Percentiles rank a stretch among this genome's conserved stretches.
Evolutionary conservation across 2,888 invertebrate genomes (phyloP).

Genomic region (Pterostichus niger): DNA sequence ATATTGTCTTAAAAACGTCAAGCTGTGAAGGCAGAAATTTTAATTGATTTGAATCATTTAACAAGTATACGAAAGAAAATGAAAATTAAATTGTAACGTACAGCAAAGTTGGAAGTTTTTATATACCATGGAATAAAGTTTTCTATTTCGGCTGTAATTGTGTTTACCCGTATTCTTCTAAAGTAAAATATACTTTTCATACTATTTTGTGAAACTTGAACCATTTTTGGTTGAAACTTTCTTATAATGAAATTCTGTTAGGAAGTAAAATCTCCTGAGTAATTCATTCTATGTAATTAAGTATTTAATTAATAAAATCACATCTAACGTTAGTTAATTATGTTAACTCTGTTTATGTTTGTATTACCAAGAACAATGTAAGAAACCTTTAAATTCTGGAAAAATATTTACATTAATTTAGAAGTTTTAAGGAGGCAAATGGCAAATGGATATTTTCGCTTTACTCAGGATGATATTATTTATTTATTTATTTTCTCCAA

Average conservation of each 20-base stretch:
- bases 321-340: constrained; percentile 23
- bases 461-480: too few relatives aligned
- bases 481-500: too few relatives aligned
- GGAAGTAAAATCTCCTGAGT: constrained; percentile 27
- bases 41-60: constrained; percentile 23
- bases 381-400: constrained; percentile 41
- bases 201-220: constrained; percentile 24
- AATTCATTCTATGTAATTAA: constrained; percentile 36
- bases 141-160: constrained; percentile 38
- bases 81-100: constrained; percentile 34
- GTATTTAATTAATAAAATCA: constrained; percentile 59
- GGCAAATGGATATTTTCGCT: too few relatives aligned
- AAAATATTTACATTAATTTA: constrained; percentile 36
- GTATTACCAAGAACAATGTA: neutral
- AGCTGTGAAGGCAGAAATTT: neutral
- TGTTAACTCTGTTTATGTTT: constrained; percentile 20
- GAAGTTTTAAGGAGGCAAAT: constrained; percentile 9
- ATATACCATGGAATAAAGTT: neutral
- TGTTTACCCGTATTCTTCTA: constrained; percentile 17
- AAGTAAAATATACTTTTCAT: constrained; percentile 41
- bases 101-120: neutral
- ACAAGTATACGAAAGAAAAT: constrained; percentile 4
- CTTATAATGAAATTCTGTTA: constrained; percentile 34
- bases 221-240: constrained; percentile 44
- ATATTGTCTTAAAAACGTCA: too few relatives aligned